A percentile compares a stretch with the other conserved stretches of the same genome.
Conservation (phyloP, 2,113 vertebrate genomes). For the Datnioides undecimradiatus region DNA sequence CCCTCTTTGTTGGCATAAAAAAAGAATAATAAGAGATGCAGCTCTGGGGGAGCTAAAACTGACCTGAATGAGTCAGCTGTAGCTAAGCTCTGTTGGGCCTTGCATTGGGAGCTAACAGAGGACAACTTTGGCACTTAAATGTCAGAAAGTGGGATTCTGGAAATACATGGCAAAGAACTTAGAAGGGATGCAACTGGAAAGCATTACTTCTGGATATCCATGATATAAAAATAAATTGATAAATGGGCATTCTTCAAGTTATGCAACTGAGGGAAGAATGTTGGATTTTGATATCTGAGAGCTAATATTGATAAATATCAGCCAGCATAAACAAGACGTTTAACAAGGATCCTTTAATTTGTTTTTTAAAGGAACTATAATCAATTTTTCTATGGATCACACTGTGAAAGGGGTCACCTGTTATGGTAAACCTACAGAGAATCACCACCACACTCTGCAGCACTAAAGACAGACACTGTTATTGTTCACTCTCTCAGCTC, state of each 20-base stretch:
- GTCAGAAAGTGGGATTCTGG: slow-evolving; percentile 4
- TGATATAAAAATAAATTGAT: background rate
- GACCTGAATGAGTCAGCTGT: slow-evolving; percentile 10
- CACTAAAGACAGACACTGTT: too few relatives aligned
- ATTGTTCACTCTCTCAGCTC: too few relatives aligned
- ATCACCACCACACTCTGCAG: background rate
- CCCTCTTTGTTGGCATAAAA: background rate
- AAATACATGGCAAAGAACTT: slow-evolving; percentile 39
- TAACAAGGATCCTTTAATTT: background rate
- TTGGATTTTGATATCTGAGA: too few relatives aligned
- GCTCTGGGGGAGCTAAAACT: background rate
- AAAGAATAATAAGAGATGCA: background rate
- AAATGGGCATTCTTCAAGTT: background rate
- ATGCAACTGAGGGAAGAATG: background rate
- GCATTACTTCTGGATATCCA: background rate
- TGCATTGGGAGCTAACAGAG: background rate
- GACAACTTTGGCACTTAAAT: slow-evolving; percentile 2
- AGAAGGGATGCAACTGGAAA: background rate
- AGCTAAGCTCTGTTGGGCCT: background rate
- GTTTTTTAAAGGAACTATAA: background rate
- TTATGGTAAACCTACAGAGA: background rate
- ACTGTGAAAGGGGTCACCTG: background rate
- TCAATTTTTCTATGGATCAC: background rate
- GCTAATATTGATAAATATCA: too few relatives aligned
- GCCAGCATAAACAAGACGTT: background rate